These are phyloP conservation scores for Pterocles burchelli DNA, from an alignment of 2,113 vertebrate genomes.

Conservation along the genomic window DNA sequence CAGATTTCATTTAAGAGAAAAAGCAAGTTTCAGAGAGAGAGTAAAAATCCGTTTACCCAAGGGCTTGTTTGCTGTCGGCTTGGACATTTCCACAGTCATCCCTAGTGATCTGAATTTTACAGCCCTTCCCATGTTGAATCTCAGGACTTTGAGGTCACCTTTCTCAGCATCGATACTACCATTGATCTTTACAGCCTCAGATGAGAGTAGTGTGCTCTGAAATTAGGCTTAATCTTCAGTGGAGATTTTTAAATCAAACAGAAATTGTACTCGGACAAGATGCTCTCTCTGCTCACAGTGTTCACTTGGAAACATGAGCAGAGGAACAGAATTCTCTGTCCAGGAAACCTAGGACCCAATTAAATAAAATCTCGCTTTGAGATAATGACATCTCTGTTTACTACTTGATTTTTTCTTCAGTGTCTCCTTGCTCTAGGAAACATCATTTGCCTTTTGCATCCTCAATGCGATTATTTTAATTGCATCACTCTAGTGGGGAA, in stretches of 20 bases:
- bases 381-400: neutral
- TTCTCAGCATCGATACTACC: neutral
- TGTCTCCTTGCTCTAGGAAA: neutral
- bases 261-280: neutral
- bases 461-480: neutral
- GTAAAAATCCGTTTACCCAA: neutral
- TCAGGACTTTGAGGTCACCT: neutral
- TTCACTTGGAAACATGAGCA: neutral
- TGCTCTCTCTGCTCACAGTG: neutral
- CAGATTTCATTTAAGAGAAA: neutral
- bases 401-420: neutral
- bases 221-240: neutral
- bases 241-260: neutral
- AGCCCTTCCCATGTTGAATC: neutral
- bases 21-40: neutral
- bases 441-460: neutral
- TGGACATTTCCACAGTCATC: neutral
- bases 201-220: neutral
- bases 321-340: neutral
- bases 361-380: neutral
- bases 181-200: neutral
- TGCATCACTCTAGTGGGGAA: rapidly evolving
- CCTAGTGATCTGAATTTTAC: neutral
- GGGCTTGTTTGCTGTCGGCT: neutral
- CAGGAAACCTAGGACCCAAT: neutral